These are phyloP conservation scores for Xanthia icteritia DNA, from an alignment of 2,888 invertebrate genomes.

Conservation along the genomic window DNA sequence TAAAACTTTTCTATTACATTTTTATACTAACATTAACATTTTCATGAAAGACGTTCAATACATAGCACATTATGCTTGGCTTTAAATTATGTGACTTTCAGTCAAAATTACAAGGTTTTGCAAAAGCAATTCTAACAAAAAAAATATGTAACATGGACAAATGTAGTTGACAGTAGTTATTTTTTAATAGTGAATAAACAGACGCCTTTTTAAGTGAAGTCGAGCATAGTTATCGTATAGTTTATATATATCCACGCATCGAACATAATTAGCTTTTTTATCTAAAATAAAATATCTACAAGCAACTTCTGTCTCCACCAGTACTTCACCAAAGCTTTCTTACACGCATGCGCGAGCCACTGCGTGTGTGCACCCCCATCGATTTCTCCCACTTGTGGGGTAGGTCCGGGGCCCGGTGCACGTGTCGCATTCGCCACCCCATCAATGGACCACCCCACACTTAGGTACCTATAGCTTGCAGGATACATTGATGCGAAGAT, in stretches of 20 bases:
- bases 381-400: constrained; percentile 84
- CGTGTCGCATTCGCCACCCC: constrained; percentile 69
- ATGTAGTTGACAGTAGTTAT: background rate
- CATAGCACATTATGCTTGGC: background rate
- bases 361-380: constrained; percentile 82
- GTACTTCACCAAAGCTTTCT: constrained; percentile 67
- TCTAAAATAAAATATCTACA: background rate
- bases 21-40: background rate
- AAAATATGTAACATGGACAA: background rate
- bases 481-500: constrained; percentile 33
- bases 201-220: background rate
- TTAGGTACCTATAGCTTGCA: constrained; percentile 16
- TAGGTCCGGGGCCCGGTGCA: constrained; percentile 82
- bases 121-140: background rate
- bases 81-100: no score
- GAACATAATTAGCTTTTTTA: background rate
- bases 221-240: background rate
- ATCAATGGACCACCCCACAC: constrained; percentile 71
- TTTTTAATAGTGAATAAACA: background rate
- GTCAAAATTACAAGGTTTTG: background rate
- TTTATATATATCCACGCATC: background rate
- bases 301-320: constrained; percentile 62
- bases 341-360: constrained; percentile 79
- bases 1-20: background rate
- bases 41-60: background rate